A percentile compares a stretch with the other conserved stretches of the same genome.
Conservation (phyloP, 35 echinoderm and acorn worm genomes). For the Amphiura filiformis region DNA sequence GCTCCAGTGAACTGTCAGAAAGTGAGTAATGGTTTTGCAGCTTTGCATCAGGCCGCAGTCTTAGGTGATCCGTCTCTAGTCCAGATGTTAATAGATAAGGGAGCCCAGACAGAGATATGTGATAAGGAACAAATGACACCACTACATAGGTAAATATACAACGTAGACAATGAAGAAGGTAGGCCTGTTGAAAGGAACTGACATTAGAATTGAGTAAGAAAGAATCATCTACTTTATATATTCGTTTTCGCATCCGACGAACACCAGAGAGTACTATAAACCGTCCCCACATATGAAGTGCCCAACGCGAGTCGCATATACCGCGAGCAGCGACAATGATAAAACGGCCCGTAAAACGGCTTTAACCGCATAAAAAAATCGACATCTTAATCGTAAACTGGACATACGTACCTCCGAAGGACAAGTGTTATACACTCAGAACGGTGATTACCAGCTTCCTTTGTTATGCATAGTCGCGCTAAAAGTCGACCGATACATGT, state of each 20-base stretch:
- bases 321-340: too few relatives aligned
- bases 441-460: too few relatives aligned
- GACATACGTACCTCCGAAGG: too few relatives aligned
- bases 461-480: too few relatives aligned
- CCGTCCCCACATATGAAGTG: too few relatives aligned
- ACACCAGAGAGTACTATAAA: background rate
- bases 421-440: too few relatives aligned
- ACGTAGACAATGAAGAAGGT: background rate
- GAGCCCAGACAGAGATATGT: slow-evolving; percentile 25
- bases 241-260: background rate
- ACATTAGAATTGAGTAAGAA: background rate
- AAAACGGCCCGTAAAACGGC: too few relatives aligned
- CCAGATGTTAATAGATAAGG: slow-evolving; percentile 33
- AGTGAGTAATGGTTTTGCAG: background rate
- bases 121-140: slow-evolving; percentile 84
- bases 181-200: background rate
- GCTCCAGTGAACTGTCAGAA: slow-evolving; percentile 55
- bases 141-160: slow-evolving; percentile 63
- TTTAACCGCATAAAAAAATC: too few relatives aligned
- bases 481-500: too few relatives aligned
- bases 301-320: too few relatives aligned
- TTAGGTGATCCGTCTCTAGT: slow-evolving; percentile 45
- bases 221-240: background rate
- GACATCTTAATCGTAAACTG: too few relatives aligned
- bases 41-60: slow-evolving; percentile 67